Percentiles rank a stretch among this genome's conserved stretches.
Conservation (phyloP, 2,113 vertebrate species). For the Phrynocephalus versicolor region DNA sequence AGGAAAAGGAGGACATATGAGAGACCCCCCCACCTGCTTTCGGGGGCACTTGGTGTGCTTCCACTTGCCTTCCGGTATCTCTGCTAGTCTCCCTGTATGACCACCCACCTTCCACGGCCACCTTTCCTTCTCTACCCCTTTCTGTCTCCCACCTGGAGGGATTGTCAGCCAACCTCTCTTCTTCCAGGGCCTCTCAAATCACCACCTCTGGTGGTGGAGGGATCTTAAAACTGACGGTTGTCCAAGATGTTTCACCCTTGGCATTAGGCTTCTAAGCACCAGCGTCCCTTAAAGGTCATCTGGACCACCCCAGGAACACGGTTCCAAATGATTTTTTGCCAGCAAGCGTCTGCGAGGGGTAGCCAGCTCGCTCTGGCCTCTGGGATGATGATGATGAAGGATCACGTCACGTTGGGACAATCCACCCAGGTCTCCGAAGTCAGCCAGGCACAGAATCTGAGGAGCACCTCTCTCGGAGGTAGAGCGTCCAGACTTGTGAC, state of each 20-base stretch:
- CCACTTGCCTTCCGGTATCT: not conserved
- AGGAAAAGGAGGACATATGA: slow-evolving; percentile 58
- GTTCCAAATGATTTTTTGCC: not conserved
- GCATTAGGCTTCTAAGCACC: not conserved
- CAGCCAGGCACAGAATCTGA: not conserved
- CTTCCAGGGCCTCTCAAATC: not conserved
- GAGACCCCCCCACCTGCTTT: slow-evolving; percentile 11
- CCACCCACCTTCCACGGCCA: not conserved
- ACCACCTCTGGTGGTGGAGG: too few relatives aligned
- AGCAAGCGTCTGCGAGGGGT: not conserved
- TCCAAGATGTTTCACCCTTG: not conserved
- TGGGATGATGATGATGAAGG: not conserved
- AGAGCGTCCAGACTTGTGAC: not conserved
- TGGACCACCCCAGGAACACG: not conserved
- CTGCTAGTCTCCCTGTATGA: too few relatives aligned
- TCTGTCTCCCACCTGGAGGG: not conserved
- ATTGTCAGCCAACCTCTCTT: not conserved
- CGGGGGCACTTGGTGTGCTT: not conserved
- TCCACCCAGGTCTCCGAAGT: not conserved
- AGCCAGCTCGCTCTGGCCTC: not conserved
- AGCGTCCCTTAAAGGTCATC: not conserved
- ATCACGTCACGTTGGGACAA: too few relatives aligned
- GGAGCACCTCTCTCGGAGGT: not conserved
- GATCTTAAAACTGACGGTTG: not conserved
- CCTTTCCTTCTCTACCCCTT: not conserved